Evolutionary conservation across 2,113 vertebrate genomes (phyloP).

Genomic region (Podilymbus podiceps): DNA sequence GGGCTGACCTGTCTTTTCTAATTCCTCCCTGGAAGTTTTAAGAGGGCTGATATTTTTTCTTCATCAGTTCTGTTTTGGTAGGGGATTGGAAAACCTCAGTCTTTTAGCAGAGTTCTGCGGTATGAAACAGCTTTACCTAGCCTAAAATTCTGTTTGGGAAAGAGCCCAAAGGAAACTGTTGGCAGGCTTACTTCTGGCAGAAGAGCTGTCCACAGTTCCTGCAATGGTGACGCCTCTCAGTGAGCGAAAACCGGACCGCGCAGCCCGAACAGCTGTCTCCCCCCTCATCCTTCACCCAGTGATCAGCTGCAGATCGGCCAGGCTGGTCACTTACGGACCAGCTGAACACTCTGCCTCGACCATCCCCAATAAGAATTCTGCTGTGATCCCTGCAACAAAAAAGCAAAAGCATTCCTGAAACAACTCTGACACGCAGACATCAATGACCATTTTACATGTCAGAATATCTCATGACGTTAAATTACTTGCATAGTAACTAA

Average conservation of each 20-base stretch:
- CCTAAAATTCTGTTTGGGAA: neutral
- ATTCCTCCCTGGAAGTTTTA: neutral
- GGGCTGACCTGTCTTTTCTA: neutral
- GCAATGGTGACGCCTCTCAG: constrained; percentile 94
- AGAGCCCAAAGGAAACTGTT: neutral
- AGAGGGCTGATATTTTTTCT: neutral
- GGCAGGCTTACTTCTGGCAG: constrained; percentile 91
- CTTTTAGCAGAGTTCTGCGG: neutral
- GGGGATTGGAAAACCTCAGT: neutral
- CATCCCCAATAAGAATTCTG: constrained; percentile 94
- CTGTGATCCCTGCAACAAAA: constrained; percentile 88
- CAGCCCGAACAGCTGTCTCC: constrained; percentile 95
- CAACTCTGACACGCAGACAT: accelerated
- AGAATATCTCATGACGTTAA: accelerated
- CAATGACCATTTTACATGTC: accelerated
- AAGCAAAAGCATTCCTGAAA: neutral
- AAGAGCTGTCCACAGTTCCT: constrained; percentile 98
- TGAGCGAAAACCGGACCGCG: constrained; percentile 91
- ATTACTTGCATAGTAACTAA: neutral
- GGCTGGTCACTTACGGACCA: constrained; percentile 98
- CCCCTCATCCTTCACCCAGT: constrained; percentile 98
- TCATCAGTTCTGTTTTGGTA: neutral
- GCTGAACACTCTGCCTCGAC: constrained; percentile 94
- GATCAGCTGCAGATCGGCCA: constrained; percentile 91
- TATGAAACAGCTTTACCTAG: neutral